phyloP scores from a whole-genome alignment of 1,140 invertebrate genomes.

The Drosophila paulistorum region DNA sequence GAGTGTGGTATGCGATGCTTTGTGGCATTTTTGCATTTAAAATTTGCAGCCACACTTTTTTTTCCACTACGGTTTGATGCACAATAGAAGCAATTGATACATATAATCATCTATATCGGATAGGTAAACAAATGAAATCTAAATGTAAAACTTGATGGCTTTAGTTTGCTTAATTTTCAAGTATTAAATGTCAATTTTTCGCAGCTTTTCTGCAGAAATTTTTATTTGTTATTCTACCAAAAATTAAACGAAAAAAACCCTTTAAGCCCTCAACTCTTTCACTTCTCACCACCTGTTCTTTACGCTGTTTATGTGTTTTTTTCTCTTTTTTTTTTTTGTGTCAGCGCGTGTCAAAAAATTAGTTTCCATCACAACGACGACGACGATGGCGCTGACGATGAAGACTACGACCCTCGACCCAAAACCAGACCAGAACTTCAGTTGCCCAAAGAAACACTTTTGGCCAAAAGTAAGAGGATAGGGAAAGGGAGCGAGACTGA shows the following conservation, averaged over 20 bases:
- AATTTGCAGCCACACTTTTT: too few species aligned
- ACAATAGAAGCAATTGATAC: too few species aligned
- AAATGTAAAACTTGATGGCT: background rate
- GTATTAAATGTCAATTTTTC: constrained; percentile 15
- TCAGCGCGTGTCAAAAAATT: constrained; percentile 22
- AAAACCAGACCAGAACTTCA: constrained; percentile 13
- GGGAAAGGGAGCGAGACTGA: constrained; percentile 14
- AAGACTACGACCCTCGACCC: constrained; percentile 16
- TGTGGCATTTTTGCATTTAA: too few species aligned
- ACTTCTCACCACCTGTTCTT: constrained; percentile 5
- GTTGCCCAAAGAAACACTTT: constrained; percentile 11
- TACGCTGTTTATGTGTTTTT: background rate
- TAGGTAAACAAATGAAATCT: too few species aligned
- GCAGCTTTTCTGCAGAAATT: background rate
- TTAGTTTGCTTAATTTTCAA: background rate
- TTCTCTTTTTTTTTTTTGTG: constrained; percentile 3
- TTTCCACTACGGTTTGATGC: too few species aligned
- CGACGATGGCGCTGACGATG: background rate
- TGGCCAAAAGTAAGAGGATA: constrained; percentile 9
- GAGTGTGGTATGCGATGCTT: too few species aligned
- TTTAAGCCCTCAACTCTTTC: constrained; percentile 15
- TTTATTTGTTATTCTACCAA: too few species aligned
- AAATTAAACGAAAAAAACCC: background rate
- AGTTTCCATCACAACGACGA: constrained; percentile 19
- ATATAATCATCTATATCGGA: too few species aligned